A percentile compares a stretch with the other conserved stretches of the same genome.
phyloP scores from a whole-genome alignment of 1,140 invertebrate species.

The Calliphora vicina region DNA sequence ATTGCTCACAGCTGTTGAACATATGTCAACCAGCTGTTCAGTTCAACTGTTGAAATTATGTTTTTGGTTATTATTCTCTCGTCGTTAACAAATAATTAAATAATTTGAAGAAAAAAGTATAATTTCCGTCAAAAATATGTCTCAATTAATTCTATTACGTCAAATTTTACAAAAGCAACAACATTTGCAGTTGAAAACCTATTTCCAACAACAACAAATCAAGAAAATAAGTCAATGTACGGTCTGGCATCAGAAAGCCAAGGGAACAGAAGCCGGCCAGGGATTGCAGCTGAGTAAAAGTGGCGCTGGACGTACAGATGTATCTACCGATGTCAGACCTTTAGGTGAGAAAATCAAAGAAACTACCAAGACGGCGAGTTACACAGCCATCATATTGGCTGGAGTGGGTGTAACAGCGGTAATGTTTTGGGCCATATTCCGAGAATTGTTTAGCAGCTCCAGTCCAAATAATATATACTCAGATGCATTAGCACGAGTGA shows the following conservation, averaged over 20 bases:
- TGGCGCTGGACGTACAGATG: constrained; percentile 40
- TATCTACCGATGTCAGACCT: constrained; percentile 71
- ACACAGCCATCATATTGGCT: constrained; percentile 79
- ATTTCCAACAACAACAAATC: not conserved
- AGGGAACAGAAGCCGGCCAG: not conserved
- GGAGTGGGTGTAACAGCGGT: constrained; percentile 80
- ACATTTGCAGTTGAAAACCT: not conserved
- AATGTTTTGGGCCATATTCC: constrained; percentile 83
- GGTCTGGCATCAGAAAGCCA: not conserved
- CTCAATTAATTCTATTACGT: constrained; percentile 12
- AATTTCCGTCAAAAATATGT: not conserved
- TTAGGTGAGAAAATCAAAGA: constrained; percentile 82
- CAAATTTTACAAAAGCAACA: not conserved
- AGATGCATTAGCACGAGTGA: constrained; percentile 78
- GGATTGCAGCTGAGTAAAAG: not conserved
- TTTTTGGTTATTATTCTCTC: not conserved
- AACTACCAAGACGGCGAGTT: constrained; percentile 84
- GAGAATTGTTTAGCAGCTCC: constrained; percentile 85
- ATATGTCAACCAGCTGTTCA: constrained; percentile 11
- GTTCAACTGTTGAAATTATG: not conserved
- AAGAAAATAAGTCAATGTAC: not conserved
- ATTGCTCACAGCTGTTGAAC: not conserved
- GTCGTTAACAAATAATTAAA: not conserved
- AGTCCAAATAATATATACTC: constrained; percentile 87
- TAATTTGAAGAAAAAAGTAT: not conserved